Base-by-base conservation (phyloP, 2,888 invertebrate genomes). In the Cosmia trapezina region DNA sequence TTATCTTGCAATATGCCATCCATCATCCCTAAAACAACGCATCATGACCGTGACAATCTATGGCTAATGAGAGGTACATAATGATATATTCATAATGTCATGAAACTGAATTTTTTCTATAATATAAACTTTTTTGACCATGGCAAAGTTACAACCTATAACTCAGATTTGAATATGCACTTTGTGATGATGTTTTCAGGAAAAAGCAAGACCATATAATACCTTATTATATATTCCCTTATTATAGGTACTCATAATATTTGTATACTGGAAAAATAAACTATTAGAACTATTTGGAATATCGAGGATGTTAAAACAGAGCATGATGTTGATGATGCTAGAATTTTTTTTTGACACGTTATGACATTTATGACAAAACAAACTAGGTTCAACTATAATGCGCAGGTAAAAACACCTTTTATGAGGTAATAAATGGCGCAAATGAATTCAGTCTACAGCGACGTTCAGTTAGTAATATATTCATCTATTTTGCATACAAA, bases 401-500 rank as follows among this genome's bases (percentile, higher is more conserved):
- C 61, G 41, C 49, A 47, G 63, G 69, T 80, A 69, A 68, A 67
- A 80, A 65, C 51, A n/a, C 62, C 53, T 59, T 57, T n/a, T 53
- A 62, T n/a, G 54, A 61, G 57, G 57, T 54, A 56, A 62, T 61
- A 72, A 69, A 71, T 67, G 61, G 70, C 11, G 64, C 64, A 67
- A 83, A 81, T 72, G 64, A 76, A 72, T 80, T 76, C 68, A 72
- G 80, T 80, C 59, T 63, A 83, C 70, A 63, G 54, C 67, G 59
- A 53, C 37, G 17, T 74, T 83, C 60, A 61, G 33, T 9, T 53
- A n/a, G 53, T 78, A 73, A 73, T 74, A 59, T 74, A 79, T 83
- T 83, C 80, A 33, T 69, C 67, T 76, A 70, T 76, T 76, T 70
- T 73, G 77, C 80, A 82, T 80, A 83, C 60, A 83, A 79, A 72